Conservation (phyloP, 2,888 invertebrate genomes). For the Erebia ligea region DNA sequence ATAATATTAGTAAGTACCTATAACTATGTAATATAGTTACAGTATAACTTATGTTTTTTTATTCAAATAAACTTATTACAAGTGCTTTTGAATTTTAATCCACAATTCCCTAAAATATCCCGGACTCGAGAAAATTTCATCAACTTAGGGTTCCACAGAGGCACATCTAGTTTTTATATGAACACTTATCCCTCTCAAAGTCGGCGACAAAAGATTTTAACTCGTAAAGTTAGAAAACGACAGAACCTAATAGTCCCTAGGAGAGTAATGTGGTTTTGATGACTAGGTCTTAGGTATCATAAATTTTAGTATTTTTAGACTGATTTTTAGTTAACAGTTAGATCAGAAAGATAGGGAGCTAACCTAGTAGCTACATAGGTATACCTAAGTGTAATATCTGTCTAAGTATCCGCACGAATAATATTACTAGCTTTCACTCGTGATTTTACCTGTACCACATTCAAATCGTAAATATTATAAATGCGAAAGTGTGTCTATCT, state of each 20-base stretch:
- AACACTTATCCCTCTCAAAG: not conserved
- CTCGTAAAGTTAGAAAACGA: conserved; percentile 6
- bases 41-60: too few species aligned
- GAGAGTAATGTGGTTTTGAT: conserved; percentile 12
- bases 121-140: not conserved
- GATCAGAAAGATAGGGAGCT: not conserved
- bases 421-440: not conserved
- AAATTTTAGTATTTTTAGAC: conserved; percentile 4
- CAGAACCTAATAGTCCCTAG: not conserved
- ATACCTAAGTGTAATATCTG: too few species aligned
- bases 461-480: too few species aligned
- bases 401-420: not conserved
- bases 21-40: too few species aligned
- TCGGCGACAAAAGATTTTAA: not conserved
- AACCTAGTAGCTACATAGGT: not conserved
- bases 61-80: too few species aligned
- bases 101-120: too few species aligned
- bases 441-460: too few species aligned
- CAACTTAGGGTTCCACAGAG: not conserved
- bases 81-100: too few species aligned
- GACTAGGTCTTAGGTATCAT: conserved; percentile 1
- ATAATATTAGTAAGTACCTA: too few species aligned
- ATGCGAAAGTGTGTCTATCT: too few species aligned
- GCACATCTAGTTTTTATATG: not conserved
- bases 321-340: not conserved